A percentile compares a stretch with the other conserved stretches of the same genome.
Evolutionary conservation across 2,113 vertebrate species (phyloP).

Genomic region (Anhinga rufa): DNA sequence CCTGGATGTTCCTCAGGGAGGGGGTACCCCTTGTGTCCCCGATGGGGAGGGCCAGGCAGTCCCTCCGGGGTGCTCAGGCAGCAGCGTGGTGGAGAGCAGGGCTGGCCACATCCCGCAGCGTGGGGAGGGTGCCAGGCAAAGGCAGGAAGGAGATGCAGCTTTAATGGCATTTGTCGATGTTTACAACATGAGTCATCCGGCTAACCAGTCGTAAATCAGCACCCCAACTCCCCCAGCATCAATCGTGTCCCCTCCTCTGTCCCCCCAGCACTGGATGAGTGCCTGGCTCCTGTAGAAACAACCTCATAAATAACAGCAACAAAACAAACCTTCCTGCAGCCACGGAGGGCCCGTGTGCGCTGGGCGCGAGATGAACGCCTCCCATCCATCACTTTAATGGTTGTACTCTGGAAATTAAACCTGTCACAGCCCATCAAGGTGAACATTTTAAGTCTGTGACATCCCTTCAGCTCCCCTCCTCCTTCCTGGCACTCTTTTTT

Average conservation of each 20-base stretch:
- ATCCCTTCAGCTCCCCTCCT: neutral
- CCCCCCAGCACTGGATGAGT: neutral
- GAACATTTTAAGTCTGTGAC: constrained; percentile 44
- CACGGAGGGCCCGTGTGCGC: neutral
- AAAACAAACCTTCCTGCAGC: constrained; percentile 14
- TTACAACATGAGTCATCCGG: constrained; percentile 48
- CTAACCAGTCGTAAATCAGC: constrained; percentile 58
- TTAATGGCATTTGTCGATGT: constrained; percentile 52
- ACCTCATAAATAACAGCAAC: constrained; percentile 65
- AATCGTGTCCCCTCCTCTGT: neutral
- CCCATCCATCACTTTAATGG: constrained; percentile 71
- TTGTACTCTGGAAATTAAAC: constrained; percentile 75
- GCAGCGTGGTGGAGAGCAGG: rapidly evolving
- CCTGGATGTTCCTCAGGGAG: neutral
- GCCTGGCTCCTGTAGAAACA: constrained; percentile 50
- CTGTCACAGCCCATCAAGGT: constrained; percentile 60
- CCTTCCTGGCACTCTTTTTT: neutral
- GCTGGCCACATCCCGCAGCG: rapidly evolving
- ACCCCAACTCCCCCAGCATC: neutral
- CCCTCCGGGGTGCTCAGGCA: rapidly evolving
- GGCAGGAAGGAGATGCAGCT: constrained; percentile 13
- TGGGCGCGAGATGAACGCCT: neutral
- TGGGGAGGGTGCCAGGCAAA: neutral
- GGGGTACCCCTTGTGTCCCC: rapidly evolving
- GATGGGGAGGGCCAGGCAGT: neutral